Evolutionary conservation across 2,888 invertebrate genomes (phyloP).

Genomic region (Cryptus armator): DNA sequence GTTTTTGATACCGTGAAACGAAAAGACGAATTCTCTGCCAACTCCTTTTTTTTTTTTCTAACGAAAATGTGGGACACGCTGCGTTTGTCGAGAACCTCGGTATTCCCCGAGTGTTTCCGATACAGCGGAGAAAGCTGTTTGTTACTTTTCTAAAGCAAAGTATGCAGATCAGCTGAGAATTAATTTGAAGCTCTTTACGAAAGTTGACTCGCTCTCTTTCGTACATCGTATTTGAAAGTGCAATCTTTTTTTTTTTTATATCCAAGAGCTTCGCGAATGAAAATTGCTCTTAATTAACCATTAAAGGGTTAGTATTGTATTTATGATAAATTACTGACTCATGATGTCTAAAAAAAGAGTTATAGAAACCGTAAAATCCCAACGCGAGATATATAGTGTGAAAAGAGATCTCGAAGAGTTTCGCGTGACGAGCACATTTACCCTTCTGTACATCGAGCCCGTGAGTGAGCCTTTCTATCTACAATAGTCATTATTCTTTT

Average conservation of each 20-base stretch:
- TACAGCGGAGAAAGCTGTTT: slow-evolving; percentile 44
- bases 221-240: background rate
- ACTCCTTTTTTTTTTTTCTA: slow-evolving; percentile 1
- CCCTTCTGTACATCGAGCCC: slow-evolving; percentile 3
- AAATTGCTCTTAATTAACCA: background rate
- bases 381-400: background rate
- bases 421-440: slow-evolving; percentile 54
- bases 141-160: slow-evolving; percentile 10
- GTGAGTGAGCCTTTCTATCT: slow-evolving; percentile 29
- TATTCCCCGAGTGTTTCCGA: background rate
- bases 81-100: slow-evolving; percentile 3
- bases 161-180: slow-evolving; percentile 20
- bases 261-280: background rate
- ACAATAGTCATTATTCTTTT: background rate
- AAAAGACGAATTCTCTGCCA: background rate
- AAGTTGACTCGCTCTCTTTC: background rate
- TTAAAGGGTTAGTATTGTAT: background rate
- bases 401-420: slow-evolving; percentile 48
- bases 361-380: background rate
- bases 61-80: slow-evolving; percentile 43
- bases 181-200: background rate
- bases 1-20: background rate
- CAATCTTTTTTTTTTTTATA: background rate
- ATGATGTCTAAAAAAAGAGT: background rate
- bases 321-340: background rate